Evolutionary conservation across 2,797 vertebrate species (phyloP).

Genomic region (Rhadinocentrus ornatus): DNA sequence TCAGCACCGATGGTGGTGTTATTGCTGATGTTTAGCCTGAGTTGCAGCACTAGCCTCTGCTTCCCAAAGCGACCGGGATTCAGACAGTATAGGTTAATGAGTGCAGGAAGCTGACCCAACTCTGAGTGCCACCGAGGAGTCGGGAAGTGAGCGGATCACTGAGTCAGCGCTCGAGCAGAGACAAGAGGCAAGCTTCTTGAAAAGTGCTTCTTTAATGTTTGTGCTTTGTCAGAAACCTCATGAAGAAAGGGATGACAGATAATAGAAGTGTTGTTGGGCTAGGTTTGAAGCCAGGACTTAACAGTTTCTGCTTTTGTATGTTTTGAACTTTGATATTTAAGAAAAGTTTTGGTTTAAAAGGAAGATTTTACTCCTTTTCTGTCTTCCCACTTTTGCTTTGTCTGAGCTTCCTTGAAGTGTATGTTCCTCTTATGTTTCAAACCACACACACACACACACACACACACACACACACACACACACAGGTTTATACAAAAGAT

Average conservation of each 20-base stretch:
- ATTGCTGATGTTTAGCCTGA: slow-evolving; percentile 53
- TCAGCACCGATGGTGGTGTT: slow-evolving; percentile 57
- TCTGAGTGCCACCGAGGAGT: slow-evolving; percentile 31
- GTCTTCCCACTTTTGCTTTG: slow-evolving; percentile 1
- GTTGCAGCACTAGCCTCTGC: slow-evolving; percentile 39
- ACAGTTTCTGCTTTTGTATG: background rate
- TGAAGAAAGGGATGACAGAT: slow-evolving; percentile 12
- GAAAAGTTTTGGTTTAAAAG: background rate
- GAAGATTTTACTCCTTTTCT: background rate
- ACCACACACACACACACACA: too few relatives aligned
- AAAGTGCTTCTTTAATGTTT: slow-evolving; percentile 28
- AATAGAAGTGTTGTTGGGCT: slow-evolving; percentile 20
- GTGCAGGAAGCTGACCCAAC: slow-evolving; percentile 53
- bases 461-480: too few relatives aligned
- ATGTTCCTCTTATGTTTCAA: background rate
- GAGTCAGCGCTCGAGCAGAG: slow-evolving; percentile 32
- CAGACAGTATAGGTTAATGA: slow-evolving; percentile 53
- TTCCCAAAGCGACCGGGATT: slow-evolving; percentile 45
- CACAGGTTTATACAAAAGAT: too few relatives aligned
- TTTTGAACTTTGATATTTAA: background rate
- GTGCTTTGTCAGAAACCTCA: slow-evolving; percentile 14
- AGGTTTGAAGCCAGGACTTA: slow-evolving; percentile 14
- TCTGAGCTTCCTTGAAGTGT: slow-evolving; percentile 10
- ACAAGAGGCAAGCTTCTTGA: slow-evolving; percentile 28
- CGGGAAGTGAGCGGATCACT: slow-evolving; percentile 52